Conservation (phyloP, 2,797 vertebrate genomes). For the Octomys mimax region DNA sequence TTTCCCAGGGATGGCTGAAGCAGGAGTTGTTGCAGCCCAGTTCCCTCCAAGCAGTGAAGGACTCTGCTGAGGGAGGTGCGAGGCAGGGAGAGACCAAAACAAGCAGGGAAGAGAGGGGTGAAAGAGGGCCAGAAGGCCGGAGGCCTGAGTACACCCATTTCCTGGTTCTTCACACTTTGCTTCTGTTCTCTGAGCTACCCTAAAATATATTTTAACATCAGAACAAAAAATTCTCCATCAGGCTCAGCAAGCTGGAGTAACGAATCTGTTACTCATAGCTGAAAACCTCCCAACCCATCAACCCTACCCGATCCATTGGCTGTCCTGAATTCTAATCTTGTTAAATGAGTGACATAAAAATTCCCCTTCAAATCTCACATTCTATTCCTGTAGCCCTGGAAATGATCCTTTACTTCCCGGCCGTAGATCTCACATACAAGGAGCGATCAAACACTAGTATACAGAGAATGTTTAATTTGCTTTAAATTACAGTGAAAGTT, state of each 20-base stretch:
- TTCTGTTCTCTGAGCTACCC: not conserved
- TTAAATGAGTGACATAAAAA: not conserved
- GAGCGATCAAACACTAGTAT: not conserved
- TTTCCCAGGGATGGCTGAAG: not conserved
- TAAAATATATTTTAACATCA: not conserved
- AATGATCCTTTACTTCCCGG: not conserved
- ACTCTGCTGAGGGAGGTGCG: not conserved
- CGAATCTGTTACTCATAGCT: not conserved
- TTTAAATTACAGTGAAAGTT: not conserved
- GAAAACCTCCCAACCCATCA: conserved; percentile 2
- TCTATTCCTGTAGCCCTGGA: not conserved
- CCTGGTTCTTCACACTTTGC: not conserved
- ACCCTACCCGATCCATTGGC: not conserved
- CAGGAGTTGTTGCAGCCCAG: not conserved
- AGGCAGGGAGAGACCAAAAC: not conserved
- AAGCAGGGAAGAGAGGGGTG: not conserved
- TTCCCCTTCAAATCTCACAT: not conserved
- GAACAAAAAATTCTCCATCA: not conserved
- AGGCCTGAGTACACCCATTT: not conserved
- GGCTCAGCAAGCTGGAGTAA: not conserved
- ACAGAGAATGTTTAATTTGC: not conserved
- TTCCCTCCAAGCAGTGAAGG: not conserved
- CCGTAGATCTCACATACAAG: not conserved
- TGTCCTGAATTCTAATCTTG: not conserved
- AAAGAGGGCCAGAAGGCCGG: not conserved